Evolutionary conservation across 2,113 vertebrate genomes (phyloP).

Genomic region (Naja naja): DNA sequence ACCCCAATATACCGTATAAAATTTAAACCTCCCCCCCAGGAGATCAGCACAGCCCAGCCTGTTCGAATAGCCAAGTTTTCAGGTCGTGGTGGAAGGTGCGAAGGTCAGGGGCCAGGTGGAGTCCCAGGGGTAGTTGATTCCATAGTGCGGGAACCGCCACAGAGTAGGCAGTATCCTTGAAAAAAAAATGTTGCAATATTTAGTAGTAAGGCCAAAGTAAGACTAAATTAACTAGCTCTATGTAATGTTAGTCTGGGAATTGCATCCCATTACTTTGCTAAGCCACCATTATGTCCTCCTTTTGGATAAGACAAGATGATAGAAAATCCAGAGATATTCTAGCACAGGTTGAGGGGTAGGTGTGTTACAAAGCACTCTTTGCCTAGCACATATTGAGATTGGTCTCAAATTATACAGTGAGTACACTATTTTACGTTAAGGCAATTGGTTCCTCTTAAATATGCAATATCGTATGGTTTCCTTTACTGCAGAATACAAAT

Average conservation of each 20-base stretch:
- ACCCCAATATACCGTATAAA: no score
- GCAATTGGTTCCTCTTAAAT: neutral
- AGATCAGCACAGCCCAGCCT: no score
- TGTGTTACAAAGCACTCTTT: neutral
- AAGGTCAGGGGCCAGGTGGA: no score
- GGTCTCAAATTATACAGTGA: neutral
- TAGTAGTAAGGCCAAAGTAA: neutral
- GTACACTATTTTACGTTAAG: neutral
- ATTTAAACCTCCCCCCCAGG: no score
- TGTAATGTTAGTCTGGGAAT: neutral
- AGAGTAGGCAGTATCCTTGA: neutral
- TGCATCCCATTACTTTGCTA: neutral
- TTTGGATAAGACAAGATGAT: neutral
- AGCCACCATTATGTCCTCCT: neutral
- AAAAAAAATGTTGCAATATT: neutral
- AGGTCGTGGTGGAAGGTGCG: no score
- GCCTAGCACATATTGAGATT: neutral
- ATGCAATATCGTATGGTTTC: neutral
- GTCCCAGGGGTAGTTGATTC: no score
- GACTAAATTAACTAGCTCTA: neutral
- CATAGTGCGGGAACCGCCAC: no score
- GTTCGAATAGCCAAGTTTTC: no score
- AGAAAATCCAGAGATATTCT: neutral
- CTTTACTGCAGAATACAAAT: neutral
- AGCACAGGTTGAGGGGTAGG: neutral